Evolutionary conservation across 2,113 vertebrate species (phyloP), one percentile per base, ranked within the genome.

Genomic region (Acrocephalus kingi): DNA sequence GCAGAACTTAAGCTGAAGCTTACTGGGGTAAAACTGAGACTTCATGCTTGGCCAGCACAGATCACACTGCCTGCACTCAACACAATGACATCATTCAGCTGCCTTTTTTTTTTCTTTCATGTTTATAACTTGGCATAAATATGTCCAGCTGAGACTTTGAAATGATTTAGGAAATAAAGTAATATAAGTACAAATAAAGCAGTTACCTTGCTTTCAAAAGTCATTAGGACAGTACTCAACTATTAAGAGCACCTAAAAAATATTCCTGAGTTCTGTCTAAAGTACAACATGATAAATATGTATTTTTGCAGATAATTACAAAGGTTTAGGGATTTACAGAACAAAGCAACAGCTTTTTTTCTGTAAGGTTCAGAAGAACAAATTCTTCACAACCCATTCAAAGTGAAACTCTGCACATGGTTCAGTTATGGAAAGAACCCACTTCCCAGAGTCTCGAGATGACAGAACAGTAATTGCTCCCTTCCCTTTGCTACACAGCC

Each of bases 391-490:
- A 49, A 56, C 13, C 35, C 75, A 96, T 90, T 96, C 90, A 96
- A 82, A 96, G 64, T 41, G 85, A 96, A 97, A 96, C 93, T 78
- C 16, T 33, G 52, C 64, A 84, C 37, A 86, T 77, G 56, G 61
- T 94, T 78, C 80, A 92, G 66, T 68, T 90, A 80, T 52, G 91
- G 87, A 85, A 96, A 94, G 82, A 96, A 91, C 82, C 78, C 86
- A 91, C 58, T 95, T 92, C 78, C 94, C 75, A 74, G 75, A 79
- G 56, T 35, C 46, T 52, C 27, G 9, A 84, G 79, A 80, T 1
- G n/a, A 81, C 59, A 84, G 51, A 62, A 55, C 2, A 62, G 55
- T 11, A 82, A 81, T 13, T 93, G 69, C 78, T 87, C 69, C 64
- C 52, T 52, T 48, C 39, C 79, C 76, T 84, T 46, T 45, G 61